Conservation (phyloP, 2,888 invertebrate genomes). For the Notocelia uddmanniana region DNA sequence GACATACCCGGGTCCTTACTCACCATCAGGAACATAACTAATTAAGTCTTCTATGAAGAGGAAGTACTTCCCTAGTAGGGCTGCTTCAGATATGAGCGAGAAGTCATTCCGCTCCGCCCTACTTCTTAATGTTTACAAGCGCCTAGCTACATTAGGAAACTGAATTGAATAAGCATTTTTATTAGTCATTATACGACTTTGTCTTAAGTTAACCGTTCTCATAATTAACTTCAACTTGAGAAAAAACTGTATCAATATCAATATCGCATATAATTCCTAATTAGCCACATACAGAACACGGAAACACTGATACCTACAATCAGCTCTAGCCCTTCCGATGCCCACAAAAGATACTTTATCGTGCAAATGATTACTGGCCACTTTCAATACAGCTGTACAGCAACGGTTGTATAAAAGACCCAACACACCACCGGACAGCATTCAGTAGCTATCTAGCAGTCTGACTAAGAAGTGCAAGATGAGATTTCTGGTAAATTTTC, state of each 20-base stretch:
- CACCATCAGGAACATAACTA: too few relatives aligned
- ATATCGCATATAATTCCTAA: constrained; percentile 39
- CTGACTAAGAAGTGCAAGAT: constrained; percentile 82
- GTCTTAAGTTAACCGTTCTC: background rate
- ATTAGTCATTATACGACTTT: background rate
- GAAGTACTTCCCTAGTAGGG: too few relatives aligned
- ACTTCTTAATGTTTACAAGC: background rate
- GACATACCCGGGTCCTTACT: too few relatives aligned
- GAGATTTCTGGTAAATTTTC: constrained; percentile 80
- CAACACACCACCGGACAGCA: constrained; percentile 60
- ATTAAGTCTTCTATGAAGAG: too few relatives aligned
- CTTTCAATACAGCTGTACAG: constrained; percentile 66
- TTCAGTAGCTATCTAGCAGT: constrained; percentile 85
- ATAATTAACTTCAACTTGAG: background rate
- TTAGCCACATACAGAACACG: constrained; percentile 33
- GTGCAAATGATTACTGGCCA: constrained; percentile 58
- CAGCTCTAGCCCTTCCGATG: constrained; percentile 41
- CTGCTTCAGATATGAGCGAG: too few relatives aligned
- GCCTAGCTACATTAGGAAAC: background rate
- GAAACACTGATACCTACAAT: constrained; percentile 31
- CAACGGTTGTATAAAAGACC: constrained; percentile 74
- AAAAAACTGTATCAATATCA: constrained; percentile 12
- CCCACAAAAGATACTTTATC: constrained; percentile 45
- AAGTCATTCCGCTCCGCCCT: background rate
- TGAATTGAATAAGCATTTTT: background rate